Conservation (phyloP, 1,140 invertebrate species). For the Magallana ariakensis region DNA sequence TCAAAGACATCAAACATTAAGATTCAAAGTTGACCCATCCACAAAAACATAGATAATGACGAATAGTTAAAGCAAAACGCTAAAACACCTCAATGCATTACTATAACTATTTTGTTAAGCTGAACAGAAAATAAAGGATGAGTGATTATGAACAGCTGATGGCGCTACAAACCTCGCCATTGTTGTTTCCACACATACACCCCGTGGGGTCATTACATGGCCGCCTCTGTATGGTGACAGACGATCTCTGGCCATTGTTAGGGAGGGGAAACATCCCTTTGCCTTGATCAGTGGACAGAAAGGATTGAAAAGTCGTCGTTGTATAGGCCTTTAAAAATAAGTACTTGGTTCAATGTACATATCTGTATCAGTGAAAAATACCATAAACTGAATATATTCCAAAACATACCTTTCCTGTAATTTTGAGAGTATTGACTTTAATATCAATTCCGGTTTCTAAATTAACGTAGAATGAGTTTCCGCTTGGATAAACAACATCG, state of each 20-base stretch:
- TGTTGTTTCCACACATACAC: slow-evolving; percentile 68
- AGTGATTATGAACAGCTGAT: too few relatives aligned
- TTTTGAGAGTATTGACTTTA: slow-evolving; percentile 68
- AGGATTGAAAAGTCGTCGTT: slow-evolving; percentile 61
- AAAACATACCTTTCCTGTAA: slow-evolving; percentile 66
- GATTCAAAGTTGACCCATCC: too few relatives aligned
- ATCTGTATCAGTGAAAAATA: too few relatives aligned
- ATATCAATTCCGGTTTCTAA: slow-evolving; percentile 61
- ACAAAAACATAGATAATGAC: too few relatives aligned
- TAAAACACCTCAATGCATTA: too few relatives aligned
- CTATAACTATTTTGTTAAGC: too few relatives aligned
- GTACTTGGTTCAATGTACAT: not conserved
- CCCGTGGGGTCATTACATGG: slow-evolving; percentile 63
- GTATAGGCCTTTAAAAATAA: slow-evolving; percentile 60
- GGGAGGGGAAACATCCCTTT: slow-evolving; percentile 61
- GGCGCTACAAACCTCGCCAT: slow-evolving; percentile 53
- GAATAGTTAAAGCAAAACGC: too few relatives aligned
- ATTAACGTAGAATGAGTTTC: slow-evolving; percentile 68
- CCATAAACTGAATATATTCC: too few relatives aligned
- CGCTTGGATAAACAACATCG: slow-evolving; percentile 71
- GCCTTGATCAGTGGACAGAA: slow-evolving; percentile 60
- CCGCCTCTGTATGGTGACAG: slow-evolving; percentile 60
- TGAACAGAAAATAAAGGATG: too few relatives aligned
- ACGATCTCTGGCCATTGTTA: slow-evolving; percentile 53
- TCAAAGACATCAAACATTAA: too few relatives aligned